Evolutionary conservation across 2,113 vertebrate species (phyloP).

Genomic region (Saimiri boliviensis): DNA sequence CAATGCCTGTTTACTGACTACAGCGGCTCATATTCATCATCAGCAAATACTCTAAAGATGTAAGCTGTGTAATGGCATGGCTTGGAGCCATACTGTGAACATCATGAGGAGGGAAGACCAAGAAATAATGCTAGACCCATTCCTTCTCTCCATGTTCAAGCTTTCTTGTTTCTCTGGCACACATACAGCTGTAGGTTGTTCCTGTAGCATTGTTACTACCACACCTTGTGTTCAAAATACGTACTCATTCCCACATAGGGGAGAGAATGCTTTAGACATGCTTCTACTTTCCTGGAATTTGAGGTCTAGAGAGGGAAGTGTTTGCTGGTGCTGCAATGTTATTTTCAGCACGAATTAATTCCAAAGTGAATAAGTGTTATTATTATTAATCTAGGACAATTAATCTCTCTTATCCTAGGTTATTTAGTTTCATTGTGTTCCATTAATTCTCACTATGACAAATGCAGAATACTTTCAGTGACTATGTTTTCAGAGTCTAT

Average conservation of each 20-base stretch:
- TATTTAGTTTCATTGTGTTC: constrained; percentile 2
- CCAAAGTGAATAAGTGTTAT: background rate
- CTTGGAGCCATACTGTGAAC: background rate
- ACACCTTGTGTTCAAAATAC: background rate
- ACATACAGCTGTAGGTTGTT: background rate
- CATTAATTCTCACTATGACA: background rate
- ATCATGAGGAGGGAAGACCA: background rate
- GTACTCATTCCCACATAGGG: background rate
- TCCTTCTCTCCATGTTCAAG: background rate
- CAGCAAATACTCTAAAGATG: background rate
- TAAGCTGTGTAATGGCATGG: background rate
- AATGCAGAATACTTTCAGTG: background rate
- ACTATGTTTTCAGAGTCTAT: background rate
- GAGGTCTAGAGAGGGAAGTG: background rate
- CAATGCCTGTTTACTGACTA: no score
- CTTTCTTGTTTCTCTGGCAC: background rate
- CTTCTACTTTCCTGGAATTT: background rate
- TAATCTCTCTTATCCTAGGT: constrained; percentile 11
- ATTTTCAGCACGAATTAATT: constrained; percentile 48
- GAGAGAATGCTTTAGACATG: background rate
- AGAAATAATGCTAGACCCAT: background rate
- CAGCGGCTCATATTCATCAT: background rate
- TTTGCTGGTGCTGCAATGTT: background rate
- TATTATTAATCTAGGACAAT: constrained; percentile 32
- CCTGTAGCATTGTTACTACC: background rate